Base-by-base conservation (phyloP, 2,797 vertebrate genomes). In the Adrianichthys oophorus region DNA sequence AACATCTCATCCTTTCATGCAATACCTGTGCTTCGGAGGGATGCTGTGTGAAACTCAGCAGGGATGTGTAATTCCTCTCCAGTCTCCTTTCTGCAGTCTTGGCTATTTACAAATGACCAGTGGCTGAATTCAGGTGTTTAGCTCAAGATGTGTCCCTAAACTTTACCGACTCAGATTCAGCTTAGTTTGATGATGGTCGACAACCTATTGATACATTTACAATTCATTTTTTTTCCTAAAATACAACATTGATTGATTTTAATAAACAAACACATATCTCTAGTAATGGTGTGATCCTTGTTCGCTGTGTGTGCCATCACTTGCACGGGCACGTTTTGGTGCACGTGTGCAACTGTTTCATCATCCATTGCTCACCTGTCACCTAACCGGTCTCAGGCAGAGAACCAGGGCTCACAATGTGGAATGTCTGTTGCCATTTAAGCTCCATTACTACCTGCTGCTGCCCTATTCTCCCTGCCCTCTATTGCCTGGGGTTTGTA, bases 361-460 rank as follows among this genome's bases (percentile, higher is more conserved):
- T 41, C 52, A 60, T 82, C 80, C 74, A 67, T 71, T 58, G 55
- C 74, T 82, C 76, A 84, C 76, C 80, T 85, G 81, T 78, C 53
- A 56, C 72, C 65, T 64, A 55, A 17, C 59, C 47, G 68, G 84
- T 78, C 79, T 84, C 75, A 82, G 55, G 75, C 77, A 71, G 75
- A 62, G 78, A 82, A 86, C 82, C 76, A 84, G 78, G 88, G 68
- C 50, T 84, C 88, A 78, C 83, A 80, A 83, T 70, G 85, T 82
- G 91, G 92, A 93, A 94, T 92, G 87, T 89, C 89, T 90, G 89
- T 90, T 90, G 89, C 90, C 85, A 89, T 91, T 92, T 90, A 92
- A 90, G 87, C 76, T 82, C 89, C 85, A 93, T 94, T 94, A 94
- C 91, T 93, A 93, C 92, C 93, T 93, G 93, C 89, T 84, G 90